Evolutionary conservation across 2,888 invertebrate genomes (phyloP).

Genomic region (Eupithecia tripunctaria): DNA sequence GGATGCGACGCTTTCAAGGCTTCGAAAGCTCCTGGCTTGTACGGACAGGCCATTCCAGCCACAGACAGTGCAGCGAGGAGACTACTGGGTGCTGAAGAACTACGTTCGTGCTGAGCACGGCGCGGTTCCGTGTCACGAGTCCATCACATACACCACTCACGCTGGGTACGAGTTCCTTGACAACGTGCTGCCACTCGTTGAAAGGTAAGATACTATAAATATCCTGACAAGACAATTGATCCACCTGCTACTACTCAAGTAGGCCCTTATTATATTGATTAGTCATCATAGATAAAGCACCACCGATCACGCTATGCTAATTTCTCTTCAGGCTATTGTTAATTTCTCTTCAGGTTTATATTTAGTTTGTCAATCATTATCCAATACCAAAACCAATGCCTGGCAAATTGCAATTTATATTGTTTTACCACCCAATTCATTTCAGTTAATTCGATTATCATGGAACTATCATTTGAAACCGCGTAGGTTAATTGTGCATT

Average conservation of each 20-base stretch:
- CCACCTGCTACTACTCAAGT: not conserved
- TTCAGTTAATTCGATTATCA: slow-evolving; percentile 62
- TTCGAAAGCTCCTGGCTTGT: slow-evolving; percentile 85
- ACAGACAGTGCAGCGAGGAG: slow-evolving; percentile 88
- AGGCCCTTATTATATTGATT: not conserved
- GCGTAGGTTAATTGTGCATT: not conserved
- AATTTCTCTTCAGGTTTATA: not conserved
- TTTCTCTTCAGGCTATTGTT: too few species aligned
- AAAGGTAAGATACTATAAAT: slow-evolving; percentile 80
- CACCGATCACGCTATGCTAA: not conserved
- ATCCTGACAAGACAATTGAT: not conserved
- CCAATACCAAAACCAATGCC: slow-evolving; percentile 25
- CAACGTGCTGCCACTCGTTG: slow-evolving; percentile 93
- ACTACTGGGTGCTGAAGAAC: slow-evolving; percentile 95
- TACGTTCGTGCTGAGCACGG: slow-evolving; percentile 90
- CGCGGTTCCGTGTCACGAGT: slow-evolving; percentile 90
- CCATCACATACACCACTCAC: slow-evolving; percentile 96
- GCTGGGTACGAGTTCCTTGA: slow-evolving; percentile 96
- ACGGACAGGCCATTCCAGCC: slow-evolving; percentile 86
- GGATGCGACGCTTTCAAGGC: slow-evolving; percentile 66
- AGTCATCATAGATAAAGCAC: not conserved
- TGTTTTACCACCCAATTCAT: slow-evolving; percentile 72
- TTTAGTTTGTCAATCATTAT: slow-evolving; percentile 17
- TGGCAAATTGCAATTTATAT: slow-evolving; percentile 69
- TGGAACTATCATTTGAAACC: slow-evolving; percentile 56